Evolutionary conservation across 1,140 invertebrate species (phyloP).

Genomic region (Drosophila parvula): DNA sequence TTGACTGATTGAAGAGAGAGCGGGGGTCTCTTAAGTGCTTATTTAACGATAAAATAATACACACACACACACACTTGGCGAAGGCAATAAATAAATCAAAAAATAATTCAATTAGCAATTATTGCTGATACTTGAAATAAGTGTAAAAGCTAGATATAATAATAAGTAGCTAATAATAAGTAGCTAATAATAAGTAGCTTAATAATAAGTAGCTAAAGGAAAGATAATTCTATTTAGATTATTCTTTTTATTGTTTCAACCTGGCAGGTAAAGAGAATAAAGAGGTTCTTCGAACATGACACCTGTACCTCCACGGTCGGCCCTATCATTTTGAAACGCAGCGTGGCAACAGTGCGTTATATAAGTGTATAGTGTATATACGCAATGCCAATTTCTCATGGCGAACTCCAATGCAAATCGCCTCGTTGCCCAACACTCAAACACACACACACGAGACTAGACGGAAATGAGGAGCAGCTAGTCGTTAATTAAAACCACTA

Average conservation of each 20-base stretch:
- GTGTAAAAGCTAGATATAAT: no score
- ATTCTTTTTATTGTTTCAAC: no score
- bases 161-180: no score
- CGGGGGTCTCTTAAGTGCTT: not conserved
- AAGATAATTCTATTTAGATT: no score
- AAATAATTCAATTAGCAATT: not conserved
- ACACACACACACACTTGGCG: no score
- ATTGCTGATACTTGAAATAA: not conserved
- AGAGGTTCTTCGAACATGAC: no score
- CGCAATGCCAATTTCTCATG: constrained; percentile 66
- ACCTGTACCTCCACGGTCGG: not conserved
- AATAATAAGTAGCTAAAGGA: no score
- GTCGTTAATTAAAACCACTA: constrained; percentile 76
- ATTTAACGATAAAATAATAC: not conserved
- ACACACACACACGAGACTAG: constrained; percentile 10
- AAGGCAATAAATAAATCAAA: not conserved
- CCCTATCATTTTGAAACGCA: not conserved
- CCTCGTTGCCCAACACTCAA: constrained; percentile 54
- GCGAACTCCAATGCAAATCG: constrained; percentile 65
- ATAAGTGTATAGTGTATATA: constrained; percentile 30
- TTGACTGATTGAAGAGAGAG: constrained; percentile 53
- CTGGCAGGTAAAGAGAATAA: no score
- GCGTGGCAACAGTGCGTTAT: constrained; percentile 12
- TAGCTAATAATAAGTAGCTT: no score
- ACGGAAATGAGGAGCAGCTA: constrained; percentile 52